Evolutionary conservation across 2,113 vertebrate genomes (phyloP), one percentile per base, ranked within the genome.

Genomic region (Ctenodactylus gundi): DNA sequence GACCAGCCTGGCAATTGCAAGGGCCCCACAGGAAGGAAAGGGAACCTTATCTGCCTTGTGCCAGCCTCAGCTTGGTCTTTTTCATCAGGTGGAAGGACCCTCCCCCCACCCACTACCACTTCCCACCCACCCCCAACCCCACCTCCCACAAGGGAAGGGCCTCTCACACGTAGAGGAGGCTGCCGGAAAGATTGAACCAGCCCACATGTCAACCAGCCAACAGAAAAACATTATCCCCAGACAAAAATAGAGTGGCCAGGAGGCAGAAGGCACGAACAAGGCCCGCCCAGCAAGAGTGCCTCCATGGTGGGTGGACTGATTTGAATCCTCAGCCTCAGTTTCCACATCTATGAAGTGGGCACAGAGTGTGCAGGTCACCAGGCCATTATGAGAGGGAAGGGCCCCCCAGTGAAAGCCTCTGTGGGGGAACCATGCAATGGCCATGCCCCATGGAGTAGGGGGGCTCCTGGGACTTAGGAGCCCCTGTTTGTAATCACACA

Each of bases 401-500:
- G 15, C 12, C 6, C 0, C 0, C 39, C 11, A 5, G 31, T 6
- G 2, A 11, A 17, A 58, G 10, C 5, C 31, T 51, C 27, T 25
- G 25, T 49, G 58, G 41, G 41, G n/a, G n/a, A n/a, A n/a, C 46
- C 86, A 11, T 39, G 46, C 87, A 39, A 27, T 20, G n/a, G 49
- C 17, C 34, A 4, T 14, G 6, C 77, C 23, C 76, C 46, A 39
- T 39, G 88, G 70, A 27, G 60, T 8, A 5, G 3, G 18, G 31
- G 64, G 29, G 72, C 27, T 72, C 36, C 67, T 23, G 31, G 62
- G 55, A 36, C 6, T 1, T 25, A 8, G 34, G 57, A 77, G 70
- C n/a, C 13, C 51, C 21, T 96, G 88, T 97, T 94, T 93, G 88
- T 85, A 58, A 60, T 11, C 25, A 29, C 78, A 78, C 72, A 85